Percentiles rank a stretch among this genome's conserved stretches.
Evolutionary conservation across 2,797 vertebrate genomes (phyloP).

Genomic region (Limnodromus scolopaceus): DNA sequence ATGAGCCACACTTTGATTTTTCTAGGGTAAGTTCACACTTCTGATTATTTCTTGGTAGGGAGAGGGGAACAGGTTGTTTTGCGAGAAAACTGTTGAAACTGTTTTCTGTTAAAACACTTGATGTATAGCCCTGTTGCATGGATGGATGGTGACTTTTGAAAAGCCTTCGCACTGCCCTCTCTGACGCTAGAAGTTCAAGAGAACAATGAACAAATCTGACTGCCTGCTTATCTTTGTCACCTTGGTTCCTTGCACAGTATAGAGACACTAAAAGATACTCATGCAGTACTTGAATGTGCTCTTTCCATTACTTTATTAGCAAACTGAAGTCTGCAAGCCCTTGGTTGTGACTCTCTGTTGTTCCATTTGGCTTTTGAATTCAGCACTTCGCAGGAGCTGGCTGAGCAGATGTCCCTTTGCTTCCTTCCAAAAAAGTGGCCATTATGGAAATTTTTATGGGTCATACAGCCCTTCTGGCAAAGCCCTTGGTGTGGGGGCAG

Average conservation of each 20-base stretch:
- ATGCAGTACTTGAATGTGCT: background rate
- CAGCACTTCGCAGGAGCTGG: background rate
- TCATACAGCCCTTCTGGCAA: background rate
- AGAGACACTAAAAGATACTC: background rate
- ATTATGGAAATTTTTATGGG: background rate
- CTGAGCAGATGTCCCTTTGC: background rate
- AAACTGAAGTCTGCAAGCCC: background rate
- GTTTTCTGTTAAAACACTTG: background rate
- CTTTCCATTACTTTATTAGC: background rate
- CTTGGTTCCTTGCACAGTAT: background rate
- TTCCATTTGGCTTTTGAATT: background rate
- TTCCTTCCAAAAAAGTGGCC: background rate
- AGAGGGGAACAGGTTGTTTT: background rate
- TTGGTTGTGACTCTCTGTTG: background rate
- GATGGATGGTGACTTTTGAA: background rate
- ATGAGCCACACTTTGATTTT: slow-evolving; percentile 98
- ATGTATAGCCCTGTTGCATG: background rate
- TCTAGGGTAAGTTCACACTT: slow-evolving; percentile 89
- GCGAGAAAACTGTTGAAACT: background rate
- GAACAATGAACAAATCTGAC: background rate
- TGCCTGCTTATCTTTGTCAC: background rate
- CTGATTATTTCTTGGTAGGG: background rate
- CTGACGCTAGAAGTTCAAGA: background rate
- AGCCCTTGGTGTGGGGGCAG: background rate
- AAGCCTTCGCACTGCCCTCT: background rate